phyloP scores from a whole-genome alignment of 1,140 invertebrate genomes.

The Zaprionus africanus region DNA sequence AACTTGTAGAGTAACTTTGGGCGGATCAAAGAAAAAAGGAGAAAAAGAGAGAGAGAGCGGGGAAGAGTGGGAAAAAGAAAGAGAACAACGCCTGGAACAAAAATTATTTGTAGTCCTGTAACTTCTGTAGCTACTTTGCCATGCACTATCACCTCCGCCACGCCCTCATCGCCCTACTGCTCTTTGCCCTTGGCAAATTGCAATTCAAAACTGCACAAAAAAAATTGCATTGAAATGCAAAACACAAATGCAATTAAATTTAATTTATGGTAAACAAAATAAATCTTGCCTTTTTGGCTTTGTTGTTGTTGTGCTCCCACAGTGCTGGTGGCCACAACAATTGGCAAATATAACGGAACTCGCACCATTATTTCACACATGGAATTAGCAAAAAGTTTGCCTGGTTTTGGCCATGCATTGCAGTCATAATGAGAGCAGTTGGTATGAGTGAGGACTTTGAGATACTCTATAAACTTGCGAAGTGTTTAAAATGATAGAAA shows the following conservation, averaged over 20 bases:
- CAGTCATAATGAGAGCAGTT: not conserved
- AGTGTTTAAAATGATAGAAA: no score
- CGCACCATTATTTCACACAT: constrained; percentile 27
- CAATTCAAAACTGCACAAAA: constrained; percentile 25
- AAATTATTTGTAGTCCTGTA: constrained; percentile 60
- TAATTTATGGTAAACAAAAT: constrained; percentile 18
- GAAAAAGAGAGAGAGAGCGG: not conserved
- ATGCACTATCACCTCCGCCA: constrained; percentile 14
- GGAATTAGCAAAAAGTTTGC: constrained; percentile 14
- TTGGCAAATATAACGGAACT: constrained; percentile 8
- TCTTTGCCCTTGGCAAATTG: constrained; percentile 44
- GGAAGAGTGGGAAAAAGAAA: not conserved
- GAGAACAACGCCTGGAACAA: constrained; percentile 21
- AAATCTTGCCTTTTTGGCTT: constrained; percentile 16
- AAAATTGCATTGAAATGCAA: constrained; percentile 38
- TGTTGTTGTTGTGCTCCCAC: not conserved
- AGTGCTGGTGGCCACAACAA: constrained; percentile 9
- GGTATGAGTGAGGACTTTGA: not conserved
- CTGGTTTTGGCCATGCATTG: not conserved
- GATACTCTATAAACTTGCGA: not conserved
- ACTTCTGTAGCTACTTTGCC: constrained; percentile 43
- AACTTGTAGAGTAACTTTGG: constrained; percentile 5
- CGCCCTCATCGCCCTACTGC: not conserved
- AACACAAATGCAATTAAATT: constrained; percentile 40
- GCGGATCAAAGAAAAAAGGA: not conserved